phyloP scores from a whole-genome alignment of 2,888 invertebrate species.

The Melikaiella ostensackeni region DNA sequence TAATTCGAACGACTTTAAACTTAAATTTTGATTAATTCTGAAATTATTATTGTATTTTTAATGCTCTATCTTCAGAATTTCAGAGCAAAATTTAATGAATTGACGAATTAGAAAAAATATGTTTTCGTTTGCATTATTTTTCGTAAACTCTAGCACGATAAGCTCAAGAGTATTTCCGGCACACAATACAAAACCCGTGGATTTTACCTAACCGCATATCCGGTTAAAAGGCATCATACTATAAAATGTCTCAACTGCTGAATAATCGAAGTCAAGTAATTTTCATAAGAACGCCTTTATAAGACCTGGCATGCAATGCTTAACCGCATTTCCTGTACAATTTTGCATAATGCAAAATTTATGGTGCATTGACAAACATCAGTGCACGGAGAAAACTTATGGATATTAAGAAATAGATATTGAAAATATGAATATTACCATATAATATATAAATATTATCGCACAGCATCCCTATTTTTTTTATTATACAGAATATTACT shows the following conservation, averaged over 20 bases:
- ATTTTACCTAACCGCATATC: slow-evolving; percentile 11
- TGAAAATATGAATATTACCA: no score
- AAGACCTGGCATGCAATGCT: not conserved
- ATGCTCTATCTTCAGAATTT: no score
- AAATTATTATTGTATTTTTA: no score
- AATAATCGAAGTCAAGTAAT: slow-evolving; percentile 25
- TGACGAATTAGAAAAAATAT: not conserved
- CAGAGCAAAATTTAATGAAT: no score
- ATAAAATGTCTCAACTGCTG: slow-evolving; percentile 17
- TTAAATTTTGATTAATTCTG: no score
- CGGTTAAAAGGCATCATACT: slow-evolving; percentile 6
- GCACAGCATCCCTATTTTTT: no score
- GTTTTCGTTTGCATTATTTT: not conserved
- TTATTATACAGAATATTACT: no score
- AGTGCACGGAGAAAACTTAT: no score
- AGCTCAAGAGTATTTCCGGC: not conserved
- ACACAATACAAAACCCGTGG: not conserved
- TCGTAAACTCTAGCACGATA: slow-evolving; percentile 1
- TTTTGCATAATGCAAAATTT: not conserved
- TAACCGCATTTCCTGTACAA: not conserved
- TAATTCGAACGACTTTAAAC: no score
- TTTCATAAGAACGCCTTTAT: slow-evolving; percentile 2
- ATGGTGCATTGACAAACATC: not conserved
- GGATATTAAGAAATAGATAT: no score
- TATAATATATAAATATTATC: no score